These are phyloP conservation scores for Phyto melanocephala DNA, from an alignment of 2,888 invertebrate genomes.

Conservation along the genomic window DNA sequence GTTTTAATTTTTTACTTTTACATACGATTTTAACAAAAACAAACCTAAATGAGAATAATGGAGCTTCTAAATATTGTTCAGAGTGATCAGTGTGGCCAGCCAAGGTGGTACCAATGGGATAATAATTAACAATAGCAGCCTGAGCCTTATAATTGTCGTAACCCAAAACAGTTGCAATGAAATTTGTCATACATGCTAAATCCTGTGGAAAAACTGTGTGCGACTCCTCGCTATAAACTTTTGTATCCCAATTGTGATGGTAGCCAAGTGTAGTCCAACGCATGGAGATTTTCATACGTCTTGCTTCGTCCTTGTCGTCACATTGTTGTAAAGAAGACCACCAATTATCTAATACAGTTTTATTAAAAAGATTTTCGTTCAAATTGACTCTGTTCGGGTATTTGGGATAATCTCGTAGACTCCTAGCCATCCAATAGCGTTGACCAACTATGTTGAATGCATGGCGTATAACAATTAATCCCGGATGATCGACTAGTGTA, in stretches of 20 bases:
- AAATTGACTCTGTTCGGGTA: conserved; percentile 81
- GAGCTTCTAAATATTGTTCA: conserved; percentile 90
- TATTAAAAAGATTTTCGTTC: conserved; percentile 69
- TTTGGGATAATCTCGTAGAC: conserved; percentile 87
- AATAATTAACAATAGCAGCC: conserved; percentile 98
- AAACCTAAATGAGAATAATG: conserved; percentile 93
- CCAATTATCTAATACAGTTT: conserved; percentile 82
- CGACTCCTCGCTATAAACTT: conserved; percentile 87
- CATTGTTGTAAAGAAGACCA: conserved; percentile 79
- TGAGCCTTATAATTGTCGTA: conserved; percentile 84
- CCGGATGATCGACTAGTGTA: conserved; percentile 82
- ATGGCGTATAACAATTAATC: conserved; percentile 89
- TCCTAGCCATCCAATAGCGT: conserved; percentile 89
- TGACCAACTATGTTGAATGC: conserved; percentile 90
- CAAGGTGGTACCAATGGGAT: conserved; percentile 94
- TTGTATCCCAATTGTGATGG: conserved; percentile 98
- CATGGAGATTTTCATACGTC: conserved; percentile 80
- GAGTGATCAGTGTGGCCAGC: conserved; percentile 97
- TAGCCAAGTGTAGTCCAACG: conserved; percentile 98
- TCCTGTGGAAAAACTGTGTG: conserved; percentile 87
- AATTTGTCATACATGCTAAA: conserved; percentile 82
- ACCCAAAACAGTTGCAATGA: conserved; percentile 82
- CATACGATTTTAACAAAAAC: background rate
- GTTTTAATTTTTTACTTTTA: background rate
- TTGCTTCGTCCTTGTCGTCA: conserved; percentile 65